phyloP scores from a whole-genome alignment of 2,797 vertebrate species.

The Antrozous pallidus region DNA sequence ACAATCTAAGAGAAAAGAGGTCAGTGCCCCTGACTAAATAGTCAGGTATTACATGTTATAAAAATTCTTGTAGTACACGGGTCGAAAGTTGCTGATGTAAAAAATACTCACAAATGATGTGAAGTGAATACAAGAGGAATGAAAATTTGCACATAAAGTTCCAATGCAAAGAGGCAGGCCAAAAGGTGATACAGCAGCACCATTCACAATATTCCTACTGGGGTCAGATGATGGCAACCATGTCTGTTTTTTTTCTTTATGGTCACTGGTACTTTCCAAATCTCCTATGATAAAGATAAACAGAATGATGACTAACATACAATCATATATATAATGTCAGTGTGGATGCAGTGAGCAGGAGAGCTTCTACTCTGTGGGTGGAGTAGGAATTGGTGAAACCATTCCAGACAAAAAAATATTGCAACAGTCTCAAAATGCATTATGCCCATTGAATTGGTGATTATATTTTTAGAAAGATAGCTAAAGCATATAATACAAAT shows the following conservation, averaged over 20 bases:
- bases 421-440: not conserved
- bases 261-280: not conserved
- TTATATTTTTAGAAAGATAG: not conserved
- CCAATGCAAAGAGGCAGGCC: not conserved
- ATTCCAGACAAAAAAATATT: not conserved
- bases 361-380: not conserved
- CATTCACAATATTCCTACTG: accelerated
- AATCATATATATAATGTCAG: not conserved
- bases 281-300: not conserved
- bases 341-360: not conserved
- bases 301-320: not conserved
- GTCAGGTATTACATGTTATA: not conserved
- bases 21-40: not conserved
- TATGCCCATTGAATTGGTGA: too few relatives aligned
- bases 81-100: not conserved
- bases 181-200: accelerated
- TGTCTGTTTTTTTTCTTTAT: not conserved
- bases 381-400: not conserved
- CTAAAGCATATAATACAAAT: not conserved
- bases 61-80: not conserved
- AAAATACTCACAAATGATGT: accelerated
- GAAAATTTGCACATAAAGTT: not conserved
- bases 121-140: not conserved
- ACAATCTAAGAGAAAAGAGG: not conserved
- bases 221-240: accelerated